A percentile compares a stretch with the other conserved stretches of the same genome.
phyloP scores from a whole-genome alignment of 2,888 invertebrate genomes.

The Holacanthella duospinosa region DNA sequence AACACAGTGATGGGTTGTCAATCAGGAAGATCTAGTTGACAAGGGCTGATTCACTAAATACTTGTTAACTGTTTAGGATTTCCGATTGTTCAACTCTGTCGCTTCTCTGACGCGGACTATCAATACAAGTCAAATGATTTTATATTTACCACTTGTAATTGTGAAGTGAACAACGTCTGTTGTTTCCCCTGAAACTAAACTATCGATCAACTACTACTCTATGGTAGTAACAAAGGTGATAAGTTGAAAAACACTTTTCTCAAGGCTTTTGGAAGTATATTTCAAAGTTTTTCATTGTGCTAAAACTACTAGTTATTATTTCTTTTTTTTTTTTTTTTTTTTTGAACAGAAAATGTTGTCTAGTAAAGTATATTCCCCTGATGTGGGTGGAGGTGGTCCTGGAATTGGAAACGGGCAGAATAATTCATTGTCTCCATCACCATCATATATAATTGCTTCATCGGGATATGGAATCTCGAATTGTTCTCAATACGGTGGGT shows the following conservation, averaged over 20 bases:
- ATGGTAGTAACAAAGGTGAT: no score
- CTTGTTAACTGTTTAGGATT: not conserved
- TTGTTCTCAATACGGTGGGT: slow-evolving; percentile 31
- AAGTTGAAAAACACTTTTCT: no score
- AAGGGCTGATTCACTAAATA: not conserved
- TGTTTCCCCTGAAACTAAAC: slow-evolving; percentile 7
- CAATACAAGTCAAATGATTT: not conserved
- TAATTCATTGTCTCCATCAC: slow-evolving; percentile 29
- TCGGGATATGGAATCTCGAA: slow-evolving; percentile 20
- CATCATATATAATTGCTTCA: slow-evolving; percentile 26
- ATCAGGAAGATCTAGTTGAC: not conserved
- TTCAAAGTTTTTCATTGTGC: no score
- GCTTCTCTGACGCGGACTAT: no score
- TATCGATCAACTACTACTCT: no score
- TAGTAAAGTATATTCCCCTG: not conserved
- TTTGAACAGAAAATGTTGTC: slow-evolving; percentile 16
- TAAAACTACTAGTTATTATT: no score
- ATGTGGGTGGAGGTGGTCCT: slow-evolving; percentile 12
- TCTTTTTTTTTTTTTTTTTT: no score
- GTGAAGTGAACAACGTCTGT: not conserved
- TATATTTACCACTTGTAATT: not conserved
- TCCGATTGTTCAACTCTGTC: no score
- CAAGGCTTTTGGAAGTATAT: no score
- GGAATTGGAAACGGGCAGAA: slow-evolving; percentile 7
- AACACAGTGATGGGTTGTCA: not conserved